phyloP scores from a whole-genome alignment of 2,113 vertebrate genomes.

The Poeciliopsis occidentalis region DNA sequence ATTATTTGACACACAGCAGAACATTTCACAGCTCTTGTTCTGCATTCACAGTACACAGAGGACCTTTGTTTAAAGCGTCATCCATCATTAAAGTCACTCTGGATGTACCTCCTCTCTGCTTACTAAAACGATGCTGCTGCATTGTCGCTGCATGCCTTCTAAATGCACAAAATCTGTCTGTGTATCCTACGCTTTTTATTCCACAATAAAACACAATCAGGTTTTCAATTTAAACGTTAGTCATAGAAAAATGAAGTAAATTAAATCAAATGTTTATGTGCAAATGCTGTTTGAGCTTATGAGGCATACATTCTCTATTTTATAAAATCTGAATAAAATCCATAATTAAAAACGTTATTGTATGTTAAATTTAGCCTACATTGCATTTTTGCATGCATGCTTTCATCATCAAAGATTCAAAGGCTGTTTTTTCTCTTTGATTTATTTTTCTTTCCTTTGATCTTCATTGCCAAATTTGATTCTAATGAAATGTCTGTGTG shows the following conservation, averaged over 20 bases:
- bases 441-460: slow-evolving; percentile 61
- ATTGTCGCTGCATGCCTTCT: not conserved
- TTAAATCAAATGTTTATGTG: too few relatives aligned
- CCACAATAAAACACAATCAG: too few relatives aligned
- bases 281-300: too few relatives aligned
- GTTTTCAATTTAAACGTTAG: too few relatives aligned
- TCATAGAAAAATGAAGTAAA: too few relatives aligned
- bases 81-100: not conserved
- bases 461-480: slow-evolving; percentile 57
- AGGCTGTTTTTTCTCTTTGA: slow-evolving; percentile 23
- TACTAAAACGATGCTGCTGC: not conserved
- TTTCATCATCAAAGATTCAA: slow-evolving; percentile 60
- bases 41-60: not conserved
- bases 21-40: not conserved
- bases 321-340: slow-evolving; percentile 41
- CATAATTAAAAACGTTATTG: too few relatives aligned
- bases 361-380: slow-evolving; percentile 48
- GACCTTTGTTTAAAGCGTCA: not conserved
- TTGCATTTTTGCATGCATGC: slow-evolving; percentile 36
- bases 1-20: not conserved
- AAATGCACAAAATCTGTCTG: not conserved
- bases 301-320: not conserved
- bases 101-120: not conserved
- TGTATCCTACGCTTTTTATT: not conserved
- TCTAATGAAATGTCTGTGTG: slow-evolving; percentile 54